Evolutionary conservation across 2,113 vertebrate species (phyloP), one percentile per base, ranked within the genome.

Genomic region (Deroptyus accipitrinus): DNA sequence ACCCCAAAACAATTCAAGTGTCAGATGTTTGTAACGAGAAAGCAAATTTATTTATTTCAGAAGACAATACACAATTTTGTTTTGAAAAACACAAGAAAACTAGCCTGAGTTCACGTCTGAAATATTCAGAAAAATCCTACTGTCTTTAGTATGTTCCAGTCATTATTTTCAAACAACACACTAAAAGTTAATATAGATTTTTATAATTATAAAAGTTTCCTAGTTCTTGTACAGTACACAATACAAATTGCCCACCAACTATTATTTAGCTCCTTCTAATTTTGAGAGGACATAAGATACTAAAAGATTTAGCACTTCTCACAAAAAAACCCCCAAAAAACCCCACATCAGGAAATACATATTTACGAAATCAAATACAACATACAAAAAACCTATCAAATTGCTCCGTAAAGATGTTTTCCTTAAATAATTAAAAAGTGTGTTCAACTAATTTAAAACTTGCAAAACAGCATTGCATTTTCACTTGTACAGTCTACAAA

Each of bases 101-200:
- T 98, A 98, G 98, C 98, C 98, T 98, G 98, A 98, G 98, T 98
- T 98, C 97, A 98, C 97, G 96, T 98, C 98, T 98, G 98, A 98
- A 98, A 98, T 98, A 98, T 98, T 98, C 98, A 98, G 98, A 98
- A 98, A 98, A 98, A 98, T 98, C 97, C 98, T 98, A 98, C 98
- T 98, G 97, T 98, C 98, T 98, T 98, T 98, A 98, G 97, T 97
- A 98, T 98, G 98, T 98, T 98, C 98, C 97, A 98, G 98, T 98
- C 98, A 98, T 98, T 98, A 96, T 97, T 98, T 97, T 98, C 98
- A 98, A 98, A 98, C 98, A 98, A 98, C 98, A 98, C 98, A 98
- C 98, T 98, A 98, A 98, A 98, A 98, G 98, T 98, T 98, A 98
- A 98, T 98, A 98, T 98, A 98, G 98, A 49, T 98, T 98, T 98